These are phyloP conservation scores for Calameuta pallipes DNA, from an alignment of 2,888 invertebrate species.

Conservation along the genomic window DNA sequence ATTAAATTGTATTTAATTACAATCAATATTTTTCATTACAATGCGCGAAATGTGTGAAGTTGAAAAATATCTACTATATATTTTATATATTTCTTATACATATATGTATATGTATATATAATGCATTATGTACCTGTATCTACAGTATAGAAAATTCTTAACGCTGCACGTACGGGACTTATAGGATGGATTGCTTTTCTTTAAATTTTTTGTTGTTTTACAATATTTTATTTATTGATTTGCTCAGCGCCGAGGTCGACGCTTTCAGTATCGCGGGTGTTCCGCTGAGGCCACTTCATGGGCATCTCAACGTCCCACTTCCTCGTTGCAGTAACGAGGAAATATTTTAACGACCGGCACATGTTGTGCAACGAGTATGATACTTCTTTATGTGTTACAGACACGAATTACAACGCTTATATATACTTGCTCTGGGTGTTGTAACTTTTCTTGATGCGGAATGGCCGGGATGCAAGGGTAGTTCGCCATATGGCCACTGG, in stretches of 20 bases:
- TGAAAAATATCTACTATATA: no score
- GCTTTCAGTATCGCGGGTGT: background rate
- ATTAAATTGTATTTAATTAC: no score
- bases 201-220: background rate
- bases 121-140: slow-evolving; percentile 12
- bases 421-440: no score
- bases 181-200: slow-evolving; percentile 3
- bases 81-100: no score
- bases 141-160: slow-evolving; percentile 13
- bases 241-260: background rate
- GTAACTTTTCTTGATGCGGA: background rate
- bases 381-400: background rate
- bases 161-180: background rate
- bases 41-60: no score
- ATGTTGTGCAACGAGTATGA: slow-evolving; percentile 1
- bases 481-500: background rate
- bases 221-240: background rate
- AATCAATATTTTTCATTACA: no score
- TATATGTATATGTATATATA: background rate
- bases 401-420: background rate
- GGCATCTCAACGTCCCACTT: slow-evolving; percentile 7
- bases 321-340: slow-evolving; percentile 4
- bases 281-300: background rate
- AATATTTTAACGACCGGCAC: slow-evolving; percentile 5
- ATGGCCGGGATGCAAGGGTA: background rate